Conservation (phyloP, 2,113 vertebrate genomes). For the Elachura formosa region DNA sequence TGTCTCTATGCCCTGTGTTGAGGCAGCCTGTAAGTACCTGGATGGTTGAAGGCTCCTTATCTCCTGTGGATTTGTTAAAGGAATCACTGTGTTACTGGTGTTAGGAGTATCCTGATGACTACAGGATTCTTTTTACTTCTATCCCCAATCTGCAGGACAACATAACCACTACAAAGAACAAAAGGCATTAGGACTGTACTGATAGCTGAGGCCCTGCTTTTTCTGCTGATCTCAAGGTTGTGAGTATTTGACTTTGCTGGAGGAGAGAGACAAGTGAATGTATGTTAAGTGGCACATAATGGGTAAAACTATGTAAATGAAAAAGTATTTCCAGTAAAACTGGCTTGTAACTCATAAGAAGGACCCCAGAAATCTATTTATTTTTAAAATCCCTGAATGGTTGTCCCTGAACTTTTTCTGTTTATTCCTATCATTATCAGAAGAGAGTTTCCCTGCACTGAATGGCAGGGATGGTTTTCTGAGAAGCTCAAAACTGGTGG, state of each 20-base stretch:
- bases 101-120: neutral
- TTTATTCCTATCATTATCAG: neutral
- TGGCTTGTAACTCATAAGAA: neutral
- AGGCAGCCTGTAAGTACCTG: neutral
- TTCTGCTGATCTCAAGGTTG: neutral
- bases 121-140: neutral
- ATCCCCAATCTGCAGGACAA: neutral
- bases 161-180: neutral
- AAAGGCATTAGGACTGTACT: neutral
- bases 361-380: neutral
- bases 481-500: neutral
- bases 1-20: neutral
- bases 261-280: neutral
- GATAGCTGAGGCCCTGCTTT: neutral
- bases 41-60: neutral
- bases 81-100: neutral
- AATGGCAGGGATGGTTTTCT: neutral
- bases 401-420: neutral
- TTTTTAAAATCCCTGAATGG: neutral
- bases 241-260: neutral
- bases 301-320: neutral
- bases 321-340: neutral
- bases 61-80: neutral
- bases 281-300: neutral
- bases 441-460: neutral